Percentiles rank a stretch among this genome's conserved stretches.
Evolutionary conservation across 2,888 invertebrate species (phyloP).

Genomic region (Luperina testacea): DNA sequence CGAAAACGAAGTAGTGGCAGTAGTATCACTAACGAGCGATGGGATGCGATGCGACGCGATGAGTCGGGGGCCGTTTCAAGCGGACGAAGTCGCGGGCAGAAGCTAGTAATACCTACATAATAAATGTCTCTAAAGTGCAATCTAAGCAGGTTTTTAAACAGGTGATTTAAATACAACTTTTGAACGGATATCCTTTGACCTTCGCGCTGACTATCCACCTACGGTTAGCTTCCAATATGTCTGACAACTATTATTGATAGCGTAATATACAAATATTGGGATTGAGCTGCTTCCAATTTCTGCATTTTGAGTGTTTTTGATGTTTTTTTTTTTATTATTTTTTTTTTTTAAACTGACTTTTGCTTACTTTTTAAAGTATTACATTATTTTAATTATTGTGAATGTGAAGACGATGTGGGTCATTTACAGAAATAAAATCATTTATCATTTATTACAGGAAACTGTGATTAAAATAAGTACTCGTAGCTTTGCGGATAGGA

Average conservation of each 20-base stretch:
- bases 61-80: not conserved
- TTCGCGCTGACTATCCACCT: conserved; percentile 1
- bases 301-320: too few relatives aligned
- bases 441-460: not conserved
- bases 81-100: not conserved
- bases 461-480: not conserved
- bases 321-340: too few relatives aligned
- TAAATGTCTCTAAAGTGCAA: not conserved
- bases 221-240: not conserved
- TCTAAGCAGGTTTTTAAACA: conserved; percentile 5
- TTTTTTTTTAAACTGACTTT: too few relatives aligned
- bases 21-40: too few relatives aligned
- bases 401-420: too few relatives aligned
- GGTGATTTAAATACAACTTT: conserved; percentile 9
- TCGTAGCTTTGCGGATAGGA: not conserved
- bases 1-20: not conserved
- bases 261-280: too few relatives aligned
- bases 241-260: not conserved
- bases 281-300: too few relatives aligned
- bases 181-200: conserved; percentile 34
- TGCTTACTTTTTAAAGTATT: too few relatives aligned
- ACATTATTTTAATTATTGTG: too few relatives aligned
- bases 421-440: too few relatives aligned
- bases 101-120: not conserved
- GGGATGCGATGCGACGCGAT: too few relatives aligned